Conservation (phyloP, 2,113 vertebrate genomes). For the Hippopotamus amphibius region DNA sequence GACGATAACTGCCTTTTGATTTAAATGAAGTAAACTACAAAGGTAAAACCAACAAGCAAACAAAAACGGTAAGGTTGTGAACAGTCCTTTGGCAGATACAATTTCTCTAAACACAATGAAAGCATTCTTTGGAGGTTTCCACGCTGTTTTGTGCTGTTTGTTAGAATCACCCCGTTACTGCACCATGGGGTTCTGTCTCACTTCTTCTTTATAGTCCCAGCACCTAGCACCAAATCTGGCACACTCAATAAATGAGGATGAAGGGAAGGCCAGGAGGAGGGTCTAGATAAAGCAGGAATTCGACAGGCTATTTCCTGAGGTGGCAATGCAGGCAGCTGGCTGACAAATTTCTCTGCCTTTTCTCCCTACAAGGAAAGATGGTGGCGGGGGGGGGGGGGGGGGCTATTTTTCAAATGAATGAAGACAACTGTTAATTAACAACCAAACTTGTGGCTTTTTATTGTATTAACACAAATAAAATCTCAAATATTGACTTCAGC, state of each 20-base stretch:
- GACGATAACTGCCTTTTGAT: not conserved
- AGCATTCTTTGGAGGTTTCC: not conserved
- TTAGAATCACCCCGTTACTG: not conserved
- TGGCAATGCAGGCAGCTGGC: not conserved
- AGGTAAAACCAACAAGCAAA: not conserved
- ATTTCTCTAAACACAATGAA: not conserved
- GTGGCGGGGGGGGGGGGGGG: not conserved
- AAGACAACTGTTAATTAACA: not conserved
- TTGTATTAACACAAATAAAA: not conserved
- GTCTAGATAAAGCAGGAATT: constrained; percentile 3
- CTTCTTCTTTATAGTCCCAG: not conserved
- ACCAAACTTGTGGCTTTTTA: not conserved
- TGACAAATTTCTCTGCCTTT: not conserved
- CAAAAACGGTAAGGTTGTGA: not conserved
- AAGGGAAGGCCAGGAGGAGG: not conserved
- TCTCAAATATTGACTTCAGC: not conserved
- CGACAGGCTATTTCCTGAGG: not conserved
- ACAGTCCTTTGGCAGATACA: not conserved
- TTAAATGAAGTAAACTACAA: constrained; percentile 9
- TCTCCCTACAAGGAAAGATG: not conserved
- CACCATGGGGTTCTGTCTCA: not conserved
- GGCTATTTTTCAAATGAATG: constrained; percentile 10
- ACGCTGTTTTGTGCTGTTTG: not conserved
- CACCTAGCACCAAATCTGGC: not conserved
- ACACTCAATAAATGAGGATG: not conserved